phyloP scores from a whole-genome alignment of 2,113 vertebrate species.

The Oreotrochilus melanogaster region DNA sequence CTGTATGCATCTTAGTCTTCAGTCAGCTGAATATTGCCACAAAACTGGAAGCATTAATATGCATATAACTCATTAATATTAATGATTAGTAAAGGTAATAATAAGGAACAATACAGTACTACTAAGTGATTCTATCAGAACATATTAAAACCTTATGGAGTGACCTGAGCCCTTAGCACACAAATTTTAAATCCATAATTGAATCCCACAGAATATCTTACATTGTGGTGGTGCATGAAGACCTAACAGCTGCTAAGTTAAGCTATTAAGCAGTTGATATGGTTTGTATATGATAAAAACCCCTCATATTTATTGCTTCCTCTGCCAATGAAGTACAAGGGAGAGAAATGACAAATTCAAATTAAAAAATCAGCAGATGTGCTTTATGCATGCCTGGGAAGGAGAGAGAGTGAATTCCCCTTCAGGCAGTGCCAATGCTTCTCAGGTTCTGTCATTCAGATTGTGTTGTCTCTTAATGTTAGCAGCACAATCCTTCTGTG shows the following conservation, averaged over 20 bases:
- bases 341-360: constrained; percentile 14
- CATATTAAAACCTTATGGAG: neutral
- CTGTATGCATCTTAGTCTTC: neutral
- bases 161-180: neutral
- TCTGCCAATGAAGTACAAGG: neutral
- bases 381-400: neutral
- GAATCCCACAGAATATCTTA: neutral
- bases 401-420: neutral
- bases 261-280: neutral
- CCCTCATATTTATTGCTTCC: neutral
- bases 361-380: neutral
- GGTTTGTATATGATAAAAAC: neutral
- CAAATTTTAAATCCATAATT: neutral
- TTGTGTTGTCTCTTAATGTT: neutral
- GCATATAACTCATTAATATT: neutral
- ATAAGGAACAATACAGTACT: neutral
- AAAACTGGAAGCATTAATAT: neutral
- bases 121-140: neutral
- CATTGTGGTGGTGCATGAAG: neutral
- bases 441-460: neutral
- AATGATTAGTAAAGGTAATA: neutral
- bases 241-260: neutral
- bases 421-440: neutral
- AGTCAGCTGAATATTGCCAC: neutral
- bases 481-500: neutral